These are phyloP conservation scores for Adineta ricciae DNA, from an alignment of 2,888 invertebrate genomes.

Conservation along the genomic window DNA sequence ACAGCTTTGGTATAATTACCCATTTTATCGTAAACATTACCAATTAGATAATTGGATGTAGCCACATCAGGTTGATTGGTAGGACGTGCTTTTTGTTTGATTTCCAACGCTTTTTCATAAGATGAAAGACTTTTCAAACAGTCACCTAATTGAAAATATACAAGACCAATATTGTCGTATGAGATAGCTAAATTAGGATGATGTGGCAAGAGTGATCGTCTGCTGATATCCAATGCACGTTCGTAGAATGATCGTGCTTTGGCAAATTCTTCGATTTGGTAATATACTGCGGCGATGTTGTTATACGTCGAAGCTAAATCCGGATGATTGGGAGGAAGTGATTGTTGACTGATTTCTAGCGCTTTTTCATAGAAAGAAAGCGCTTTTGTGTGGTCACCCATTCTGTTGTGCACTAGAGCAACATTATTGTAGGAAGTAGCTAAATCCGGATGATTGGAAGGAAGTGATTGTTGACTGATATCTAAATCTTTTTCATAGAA, in stretches of 20 bases:
- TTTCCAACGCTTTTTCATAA: neutral
- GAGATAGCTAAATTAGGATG: slow-evolving; percentile 1
- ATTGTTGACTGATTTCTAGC: neutral
- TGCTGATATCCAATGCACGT: neutral
- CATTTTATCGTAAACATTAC: too few relatives aligned
- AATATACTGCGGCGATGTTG: neutral
- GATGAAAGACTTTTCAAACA: neutral
- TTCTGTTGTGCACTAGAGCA: neutral
- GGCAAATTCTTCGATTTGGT: neutral
- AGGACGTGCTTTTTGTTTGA: too few relatives aligned
- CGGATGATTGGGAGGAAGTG: neutral
- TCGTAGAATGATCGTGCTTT: neutral
- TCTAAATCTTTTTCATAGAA: neutral
- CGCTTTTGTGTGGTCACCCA: neutral
- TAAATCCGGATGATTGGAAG: neutral
- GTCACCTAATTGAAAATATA: neutral
- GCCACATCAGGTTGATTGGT: too few relatives aligned
- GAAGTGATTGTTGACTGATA: neutral
- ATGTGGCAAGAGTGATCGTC: neutral
- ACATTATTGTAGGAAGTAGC: neutral
- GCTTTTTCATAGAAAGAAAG: neutral
- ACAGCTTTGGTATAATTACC: too few relatives aligned
- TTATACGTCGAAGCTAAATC: neutral
- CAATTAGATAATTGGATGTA: too few relatives aligned
- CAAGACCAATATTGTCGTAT: neutral